Evolutionary conservation across 1,140 invertebrate genomes (phyloP).

Genomic region (Cyrtorhinus lividipennis): DNA sequence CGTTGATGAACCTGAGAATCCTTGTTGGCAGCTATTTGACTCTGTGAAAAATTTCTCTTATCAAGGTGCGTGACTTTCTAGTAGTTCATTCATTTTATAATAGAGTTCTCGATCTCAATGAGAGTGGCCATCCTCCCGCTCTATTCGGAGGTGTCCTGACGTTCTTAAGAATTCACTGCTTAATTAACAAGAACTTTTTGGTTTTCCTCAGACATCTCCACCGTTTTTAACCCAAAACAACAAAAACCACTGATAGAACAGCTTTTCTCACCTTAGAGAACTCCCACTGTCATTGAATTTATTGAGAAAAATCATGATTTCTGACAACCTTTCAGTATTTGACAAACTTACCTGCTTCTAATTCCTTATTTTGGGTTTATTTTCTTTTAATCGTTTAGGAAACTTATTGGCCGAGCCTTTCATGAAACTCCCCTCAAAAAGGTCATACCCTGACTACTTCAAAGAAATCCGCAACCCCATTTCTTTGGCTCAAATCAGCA

Average conservation of each 20-base stretch:
- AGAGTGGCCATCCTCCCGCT: neutral
- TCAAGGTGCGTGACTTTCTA: slow-evolving; percentile 37
- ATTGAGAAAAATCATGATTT: too few species aligned
- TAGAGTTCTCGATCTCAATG: slow-evolving; percentile 25
- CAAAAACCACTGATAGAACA: too few species aligned
- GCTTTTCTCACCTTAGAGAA: too few species aligned
- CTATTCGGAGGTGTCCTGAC: too few species aligned
- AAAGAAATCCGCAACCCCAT: slow-evolving; percentile 93
- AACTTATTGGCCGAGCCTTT: slow-evolving; percentile 73
- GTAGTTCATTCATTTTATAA: too few species aligned
- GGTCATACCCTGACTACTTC: slow-evolving; percentile 94
- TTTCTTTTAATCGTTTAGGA: slow-evolving; percentile 32
- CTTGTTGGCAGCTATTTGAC: slow-evolving; percentile 66
- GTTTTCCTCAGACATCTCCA: too few species aligned
- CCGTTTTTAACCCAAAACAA: too few species aligned
- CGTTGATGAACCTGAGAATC: slow-evolving; percentile 49
- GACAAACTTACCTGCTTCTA: neutral
- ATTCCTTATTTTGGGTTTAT: slow-evolving; percentile 7
- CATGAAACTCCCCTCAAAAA: slow-evolving; percentile 76
- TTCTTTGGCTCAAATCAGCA: slow-evolving; percentile 81
- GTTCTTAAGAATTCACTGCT: too few species aligned
- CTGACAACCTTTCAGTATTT: too few species aligned
- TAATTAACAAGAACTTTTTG: too few species aligned
- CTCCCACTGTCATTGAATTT: too few species aligned
- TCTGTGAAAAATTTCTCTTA: slow-evolving; percentile 53